phyloP scores from a whole-genome alignment of 2,888 invertebrate species.

The Anthoptus insignis region DNA sequence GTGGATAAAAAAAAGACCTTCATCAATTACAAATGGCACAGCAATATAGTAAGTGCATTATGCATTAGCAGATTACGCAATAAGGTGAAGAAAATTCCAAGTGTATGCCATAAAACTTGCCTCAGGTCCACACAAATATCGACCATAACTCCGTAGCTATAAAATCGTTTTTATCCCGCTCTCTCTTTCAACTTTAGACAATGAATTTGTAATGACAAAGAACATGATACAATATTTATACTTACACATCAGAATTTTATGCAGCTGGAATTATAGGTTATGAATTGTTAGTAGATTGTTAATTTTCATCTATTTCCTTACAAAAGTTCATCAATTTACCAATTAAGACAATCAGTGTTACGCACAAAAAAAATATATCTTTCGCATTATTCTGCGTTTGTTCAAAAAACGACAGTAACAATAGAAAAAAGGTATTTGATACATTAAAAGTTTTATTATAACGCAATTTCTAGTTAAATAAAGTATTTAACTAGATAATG shows the following conservation, averaged over 20 bases:
- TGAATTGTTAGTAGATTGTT: neutral
- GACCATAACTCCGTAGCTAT: neutral
- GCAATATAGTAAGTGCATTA: neutral
- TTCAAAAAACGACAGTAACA: too few species aligned
- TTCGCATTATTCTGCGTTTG: too few species aligned
- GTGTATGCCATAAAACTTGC: neutral
- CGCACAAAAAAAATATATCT: too few species aligned
- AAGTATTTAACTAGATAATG: too few species aligned
- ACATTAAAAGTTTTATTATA: too few species aligned
- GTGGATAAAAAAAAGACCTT: too few species aligned
- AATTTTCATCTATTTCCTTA: too few species aligned
- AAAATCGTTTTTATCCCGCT: neutral
- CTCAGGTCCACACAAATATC: neutral
- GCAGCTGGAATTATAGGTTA: neutral
- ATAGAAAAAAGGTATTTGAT: too few species aligned
- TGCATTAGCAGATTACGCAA: neutral
- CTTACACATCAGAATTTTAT: conserved; percentile 1
- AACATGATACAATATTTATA: conserved; percentile 1
- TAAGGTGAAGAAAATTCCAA: neutral
- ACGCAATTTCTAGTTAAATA: too few species aligned
- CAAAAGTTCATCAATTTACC: too few species aligned
- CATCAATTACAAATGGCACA: neutral
- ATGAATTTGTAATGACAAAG: conserved; percentile 8
- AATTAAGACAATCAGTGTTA: too few species aligned
- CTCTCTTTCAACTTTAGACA: neutral